Evolutionary conservation across 2,113 vertebrate species (phyloP), one percentile per base, ranked within the genome.

Genomic region (Coptodon rendalli): DNA sequence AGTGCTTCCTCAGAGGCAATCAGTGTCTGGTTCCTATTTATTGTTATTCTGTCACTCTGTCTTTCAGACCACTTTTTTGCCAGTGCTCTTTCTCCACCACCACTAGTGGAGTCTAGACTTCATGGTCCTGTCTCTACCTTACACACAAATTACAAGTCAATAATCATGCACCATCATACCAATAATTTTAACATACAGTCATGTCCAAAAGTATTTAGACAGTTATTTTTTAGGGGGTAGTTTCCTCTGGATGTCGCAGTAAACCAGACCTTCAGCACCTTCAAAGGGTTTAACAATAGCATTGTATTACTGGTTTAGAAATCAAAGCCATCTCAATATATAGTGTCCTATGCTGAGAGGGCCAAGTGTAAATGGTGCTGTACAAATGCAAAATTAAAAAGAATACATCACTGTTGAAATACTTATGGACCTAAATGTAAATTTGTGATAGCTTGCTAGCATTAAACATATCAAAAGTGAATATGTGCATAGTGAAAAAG

Each of bases 171-270:
- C 12, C 3, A 68, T 6, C 63, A 68, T 24, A 14, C n/a, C 63
- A 68, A 40, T 5, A 68, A 68, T 68, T 40, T 68, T 40, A 24
- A 71, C n/a, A 24, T 43, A 71, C 66, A 71, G 38, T 24, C 38
- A 71, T 24, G n/a, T 71, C 66, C n/a, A 71, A 43, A 71, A 24
- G 12, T 43, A 71, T 24, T 68, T 40, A 24, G 36, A 68, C 19
- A 40, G 6, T 8, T 40, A 24, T 40, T 1, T 40, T 22, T 68
- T 14, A 22, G 19, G 59, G 61, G 10, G 1, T 68, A 14, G 19
- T 40, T 68, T 68, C 31, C 11, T 5, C n/a, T 68, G n/a, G n/a
- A 68, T 68, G 22, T 68, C 0, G 0, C 36, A 2, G 19, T 68
- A 66, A 66, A 66, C 38, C 61, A 66, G 61, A 66, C 19, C 34